Evolutionary conservation across 1,140 invertebrate genomes (phyloP), one percentile per base, ranked within the genome.

Genomic region (Fragariocoptes setiger): DNA sequence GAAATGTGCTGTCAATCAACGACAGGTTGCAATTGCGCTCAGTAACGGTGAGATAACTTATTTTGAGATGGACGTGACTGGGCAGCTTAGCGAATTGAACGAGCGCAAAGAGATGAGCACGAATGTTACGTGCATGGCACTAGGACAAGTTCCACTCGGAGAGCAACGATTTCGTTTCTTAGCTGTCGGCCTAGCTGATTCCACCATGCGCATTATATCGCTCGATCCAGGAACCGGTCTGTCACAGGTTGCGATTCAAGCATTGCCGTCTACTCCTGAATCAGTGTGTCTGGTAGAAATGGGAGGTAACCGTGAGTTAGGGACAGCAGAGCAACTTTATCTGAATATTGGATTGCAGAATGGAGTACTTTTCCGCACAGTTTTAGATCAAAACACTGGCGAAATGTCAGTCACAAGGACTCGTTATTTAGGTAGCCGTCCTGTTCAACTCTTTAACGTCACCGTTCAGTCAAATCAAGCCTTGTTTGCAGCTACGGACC

Each of bases 31-130:
- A 0, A 95, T 99, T 47, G 88, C 90, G 1, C 59, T 99, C 3
- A 80, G 80, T 22, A 90, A 88, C 0, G 85, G 88, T 38, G 90
- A 97, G 64, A 61, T 99, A 17, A 85, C 97, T 15, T 99, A 97
- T 61, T 99, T 99, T 60, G 90, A 97, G 67, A 88, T 99, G 85
- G 88, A 97, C 59, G 74, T 77, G 46, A 82, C 78, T 49, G 88
- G 88, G 0, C 83, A 94, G 59, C 60, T 99, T 20, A 94, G 97
- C 57, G 92, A 99, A 55, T 95, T 92, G 51, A 90, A 80, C 4
- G 85, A 97, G 53, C 38, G 48, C 15, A 45, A 46, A 17, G 83
- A 92, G 53, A 78, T 99, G 72, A 75, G 78, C 4, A 72, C 77
- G 2, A 86, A 97, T 56, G 85, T 97, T 1, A 75, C 94, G 46